Base-by-base conservation (phyloP, 2,888 invertebrate genomes). In the Drosophila mimetica region DNA sequence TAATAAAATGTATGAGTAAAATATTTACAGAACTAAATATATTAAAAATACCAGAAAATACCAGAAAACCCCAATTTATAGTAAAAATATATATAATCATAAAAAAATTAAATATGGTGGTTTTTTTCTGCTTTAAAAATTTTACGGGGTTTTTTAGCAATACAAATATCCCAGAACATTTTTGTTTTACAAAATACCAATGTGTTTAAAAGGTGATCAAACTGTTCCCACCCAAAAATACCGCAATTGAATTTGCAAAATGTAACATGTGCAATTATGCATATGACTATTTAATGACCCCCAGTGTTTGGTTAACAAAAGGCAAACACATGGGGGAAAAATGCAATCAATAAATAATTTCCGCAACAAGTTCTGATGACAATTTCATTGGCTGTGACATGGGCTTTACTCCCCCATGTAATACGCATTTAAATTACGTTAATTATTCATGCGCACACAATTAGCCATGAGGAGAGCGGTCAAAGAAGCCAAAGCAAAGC, bases 301-400 rank as follows among this genome's bases (percentile, higher is more conserved):
- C n/a, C 22, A 34, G 32, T 57, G 65, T 51, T 59, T 60, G 47
- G 30, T 30, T 30, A 59, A 48, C 59, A 59, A 69, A 65, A 18
- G 47, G 57, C 58, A 57, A 34, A 18, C 50, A 25, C n/a, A 34
- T 16, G 39, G 48, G 28, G 13, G 51, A 48, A 51, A 51, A 72
- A 63, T 44, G 53, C 42, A 79, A 84, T 84, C 81, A 81, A 81
- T 82, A 84, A 73, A 69, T 77, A 71, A 81, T 79, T 77, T 82
- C 59, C 74, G 81, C 78, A 77, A 79, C 74, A 74, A 76, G 71
- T 77, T 69, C 44, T 36, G 63, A 36, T 39, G 51, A 44, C 42
- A 61, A n/a, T 61, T 39, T 64, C 64, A 61, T 64, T 51, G 42
- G 60, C 51, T 28, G 2, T 36, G 55, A 44, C 59, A 55, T 14